phyloP scores from a whole-genome alignment of 2,888 invertebrate species.

The Autographa pulchrina region DNA sequence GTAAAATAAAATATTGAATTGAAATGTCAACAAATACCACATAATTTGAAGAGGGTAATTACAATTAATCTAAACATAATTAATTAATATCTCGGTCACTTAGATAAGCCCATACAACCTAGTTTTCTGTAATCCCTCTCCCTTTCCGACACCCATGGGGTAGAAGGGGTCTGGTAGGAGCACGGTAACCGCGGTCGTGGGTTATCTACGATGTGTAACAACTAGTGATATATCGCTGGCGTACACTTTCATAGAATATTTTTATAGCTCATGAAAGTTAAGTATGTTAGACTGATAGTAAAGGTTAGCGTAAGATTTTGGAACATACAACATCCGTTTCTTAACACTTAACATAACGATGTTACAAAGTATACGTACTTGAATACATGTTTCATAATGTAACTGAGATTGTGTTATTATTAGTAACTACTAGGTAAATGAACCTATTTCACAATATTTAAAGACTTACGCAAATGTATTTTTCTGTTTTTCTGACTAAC shows the following conservation, averaged over 20 bases:
- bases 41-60: background rate
- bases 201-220: constrained; percentile 47
- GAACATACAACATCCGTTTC: background rate
- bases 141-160: constrained; percentile 37
- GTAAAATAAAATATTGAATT: too few relatives aligned
- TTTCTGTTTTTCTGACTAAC: too few relatives aligned
- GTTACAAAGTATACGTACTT: background rate
- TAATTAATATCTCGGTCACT: background rate
- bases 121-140: constrained; percentile 29
- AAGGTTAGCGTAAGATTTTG: background rate
- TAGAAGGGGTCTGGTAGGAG: constrained; percentile 20
- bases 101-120: background rate
- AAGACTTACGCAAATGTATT: too few relatives aligned
- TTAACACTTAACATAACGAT: background rate
- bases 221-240: constrained; percentile 43
- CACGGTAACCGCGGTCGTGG: constrained; percentile 47
- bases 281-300: background rate
- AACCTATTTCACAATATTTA: too few relatives aligned
- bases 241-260: constrained; percentile 40
- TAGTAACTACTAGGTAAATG: too few relatives aligned
- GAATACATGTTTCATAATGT: background rate
- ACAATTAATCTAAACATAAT: background rate
- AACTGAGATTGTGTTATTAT: background rate
- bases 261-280: constrained; percentile 15
- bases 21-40: background rate